Evolutionary conservation across 2,797 vertebrate species (phyloP), one percentile per base, ranked within the genome.

Genomic region (Brachymystax lenok): DNA sequence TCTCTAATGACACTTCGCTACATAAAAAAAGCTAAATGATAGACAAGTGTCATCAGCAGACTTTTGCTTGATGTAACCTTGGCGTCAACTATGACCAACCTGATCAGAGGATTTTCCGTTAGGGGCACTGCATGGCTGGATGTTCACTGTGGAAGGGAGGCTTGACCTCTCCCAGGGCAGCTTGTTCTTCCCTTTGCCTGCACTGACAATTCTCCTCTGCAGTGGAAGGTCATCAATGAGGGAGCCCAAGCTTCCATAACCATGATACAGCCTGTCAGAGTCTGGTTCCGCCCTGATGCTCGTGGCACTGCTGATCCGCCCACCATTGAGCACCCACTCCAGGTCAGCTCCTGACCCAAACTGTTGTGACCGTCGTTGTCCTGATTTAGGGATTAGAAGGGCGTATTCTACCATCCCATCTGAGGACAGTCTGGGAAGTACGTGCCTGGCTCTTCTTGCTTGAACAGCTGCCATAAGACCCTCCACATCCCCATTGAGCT

Each of bases 181-280:
- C 80, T 96, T 98, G 92, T 92, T 96, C 83, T 96, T 99, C 3
- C 95, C 95, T 87, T 96, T 98, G 0, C 95, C 95, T 0, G 97
- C 97, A 0, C 97, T 99, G 80, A 96, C 89, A 4, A 96, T 96
- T 76, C 96, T 95, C 35, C 96, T 90, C 16, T 95, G 94, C 79
- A 92, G 87, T 0, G 79, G 4, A 4, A 89, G 81, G 0, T 87
- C 92, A 0, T 88, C 91, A 0, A 86, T 89, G 68, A 84, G 88
- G 0, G 88, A 94, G 0, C 93, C 91, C 1, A 93, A 87, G 0
- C 92, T 91, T 74, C 91, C 88, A 68, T 92, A 94, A 73, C 83
- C 89, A 1, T 67, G 64, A 17, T 86, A 88, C 75, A 90, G 69
- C 61, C 83, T 83, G 3, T 94, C 92, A 6, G 82, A 79, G 0